These are phyloP conservation scores for Sturnus vulgaris DNA, from an alignment of 2,113 vertebrate genomes.

Conservation along the genomic window DNA sequence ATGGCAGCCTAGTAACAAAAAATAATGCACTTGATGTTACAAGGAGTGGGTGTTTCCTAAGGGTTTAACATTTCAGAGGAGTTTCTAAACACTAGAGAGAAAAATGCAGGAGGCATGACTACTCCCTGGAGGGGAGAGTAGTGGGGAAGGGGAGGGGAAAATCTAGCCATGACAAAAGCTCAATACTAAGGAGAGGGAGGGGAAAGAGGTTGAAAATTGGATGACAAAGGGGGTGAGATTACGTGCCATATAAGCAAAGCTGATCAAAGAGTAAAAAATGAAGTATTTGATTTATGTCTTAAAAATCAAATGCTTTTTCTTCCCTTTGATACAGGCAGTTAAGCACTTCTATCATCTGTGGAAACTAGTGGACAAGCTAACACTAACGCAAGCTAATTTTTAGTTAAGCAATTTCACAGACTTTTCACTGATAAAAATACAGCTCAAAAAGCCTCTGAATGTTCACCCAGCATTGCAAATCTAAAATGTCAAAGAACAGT, in stretches of 20 bases:
- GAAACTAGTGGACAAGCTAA: conserved; percentile 17
- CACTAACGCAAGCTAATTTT: conserved; percentile 31
- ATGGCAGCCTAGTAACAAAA: conserved; percentile 43
- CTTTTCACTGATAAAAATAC: conserved; percentile 22
- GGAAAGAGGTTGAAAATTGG: background rate
- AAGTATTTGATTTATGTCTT: background rate
- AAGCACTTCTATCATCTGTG: background rate
- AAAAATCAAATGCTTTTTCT: conserved; percentile 3
- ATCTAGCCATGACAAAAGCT: conserved; percentile 20
- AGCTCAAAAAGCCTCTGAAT: conserved; percentile 35
- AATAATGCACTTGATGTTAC: background rate
- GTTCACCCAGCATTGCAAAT: conserved; percentile 1
- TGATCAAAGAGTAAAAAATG: background rate
- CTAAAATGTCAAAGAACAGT: conserved; percentile 35
- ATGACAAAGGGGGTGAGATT: background rate
- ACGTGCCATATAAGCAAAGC: background rate
- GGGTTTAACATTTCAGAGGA: background rate
- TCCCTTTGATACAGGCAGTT: conserved; percentile 18
- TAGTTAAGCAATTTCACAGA: conserved; percentile 30
- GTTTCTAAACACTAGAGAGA: background rate
- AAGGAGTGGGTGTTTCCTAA: background rate
- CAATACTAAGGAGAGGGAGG: background rate
- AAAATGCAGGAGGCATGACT: conserved; percentile 11
- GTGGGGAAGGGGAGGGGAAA: background rate
- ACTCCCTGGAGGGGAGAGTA: background rate